Evolutionary conservation across 2,888 invertebrate genomes (phyloP), one percentile per base, ranked within the genome.

Genomic region (Drosophila falleni): DNA sequence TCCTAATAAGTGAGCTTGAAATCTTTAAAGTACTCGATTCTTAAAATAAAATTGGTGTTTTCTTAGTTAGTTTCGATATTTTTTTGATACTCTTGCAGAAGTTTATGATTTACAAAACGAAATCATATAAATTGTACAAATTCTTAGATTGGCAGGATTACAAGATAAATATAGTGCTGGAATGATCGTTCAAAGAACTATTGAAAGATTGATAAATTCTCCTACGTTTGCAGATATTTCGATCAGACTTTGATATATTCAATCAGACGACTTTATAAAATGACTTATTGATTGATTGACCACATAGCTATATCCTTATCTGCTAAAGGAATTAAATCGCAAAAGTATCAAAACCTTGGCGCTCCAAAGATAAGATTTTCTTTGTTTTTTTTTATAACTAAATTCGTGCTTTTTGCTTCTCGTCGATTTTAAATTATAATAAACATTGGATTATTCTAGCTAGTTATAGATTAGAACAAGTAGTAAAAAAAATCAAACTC

Each of bases 361-460:
- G 16, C 8, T 23, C 55, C 55, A 33, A 44, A 56, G 11, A n/a
- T 29, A 26, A 5, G 8, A 23, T 11, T 16, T 31, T 29, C 16
- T 31, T 31, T 5, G 15, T 15, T 11, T 10, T 31, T 23, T 8
- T 29, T 19, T 23, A 39, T 3, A 33, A 42, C 42, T 42, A 42
- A 42, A 33, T 19, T 35, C 23, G n/a, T 35, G 23, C 29, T 46
- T 15, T 8, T 15, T 13, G 11, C 6, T 23, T 13, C 6, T 16
- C 23, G 23, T 5, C 5, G 3, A 19, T 6, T 26, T 35, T 11
- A 46, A 47, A 35, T 11, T 29, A 44, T 9, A 1, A 15, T 10
- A n/a, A 59, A 23, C 29, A 39, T 50, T 31, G 2, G 11, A 59
- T 26, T 61, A 42, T 26, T 26, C 53, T 54, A 61, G 15, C 60